Base-by-base conservation (phyloP, 1,140 invertebrate genomes). In the Lepidurus arcticus region DNA sequence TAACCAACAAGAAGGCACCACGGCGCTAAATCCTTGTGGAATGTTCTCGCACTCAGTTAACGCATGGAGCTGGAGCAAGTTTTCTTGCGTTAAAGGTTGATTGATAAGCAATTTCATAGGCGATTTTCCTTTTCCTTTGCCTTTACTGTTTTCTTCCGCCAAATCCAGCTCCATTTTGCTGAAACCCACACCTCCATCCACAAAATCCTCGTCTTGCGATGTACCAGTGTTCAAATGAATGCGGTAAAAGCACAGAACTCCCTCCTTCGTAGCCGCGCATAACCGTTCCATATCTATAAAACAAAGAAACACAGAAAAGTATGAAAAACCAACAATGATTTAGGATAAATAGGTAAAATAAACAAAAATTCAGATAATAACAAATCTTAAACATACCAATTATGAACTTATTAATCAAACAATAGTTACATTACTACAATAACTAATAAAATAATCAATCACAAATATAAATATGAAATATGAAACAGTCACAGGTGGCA, bases 191-290 rank as follows among this genome's bases (percentile, higher is more conserved):
- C n/a, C 13, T 76, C 76, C 79, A 76, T 43, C 42, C 26, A 47
- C 26, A 42, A 73, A 74, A 78, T 45, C 80, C 73, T 80, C 79
- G 4, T 77, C 42, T 21, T 80, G 44, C 53, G 75, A 73, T 65
- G 77, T 13, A 43, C 78, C 79, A 75, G 42, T n/a, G 24, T 76
- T 79, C 1, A 42, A 53, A 13, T 73, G 78, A 9, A 82, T 16
- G 11, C 79, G 44, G 83, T 93, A 95, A 83, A 96, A 94, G 81
- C 94, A 91, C 73, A 96, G 87, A 75, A 90, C 89, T 2, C 94
- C 94, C 78, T 89, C 88, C 77, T 88, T 89, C 1, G 93, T 94
- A 78, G 92, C 92, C 7, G 90, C 91, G 84, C 94, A 96, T 24
- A 97, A 85, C 76, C 93, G 88, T 82, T 96, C 94, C 74, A 95